phyloP scores from a whole-genome alignment of 2,888 invertebrate genomes.

The Spilosoma lubricipeda region DNA sequence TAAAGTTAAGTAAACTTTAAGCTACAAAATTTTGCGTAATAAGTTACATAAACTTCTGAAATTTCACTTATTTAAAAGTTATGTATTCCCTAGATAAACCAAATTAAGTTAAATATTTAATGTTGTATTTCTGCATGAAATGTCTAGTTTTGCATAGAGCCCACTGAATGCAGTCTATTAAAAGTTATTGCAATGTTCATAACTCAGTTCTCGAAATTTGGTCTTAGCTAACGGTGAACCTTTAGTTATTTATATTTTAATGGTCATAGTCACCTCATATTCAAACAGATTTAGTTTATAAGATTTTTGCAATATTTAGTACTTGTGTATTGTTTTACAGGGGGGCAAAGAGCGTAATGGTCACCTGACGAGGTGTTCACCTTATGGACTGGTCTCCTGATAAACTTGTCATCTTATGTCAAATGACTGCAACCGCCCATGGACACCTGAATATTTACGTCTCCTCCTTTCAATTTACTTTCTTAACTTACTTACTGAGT shows the following conservation, averaged over 20 bases:
- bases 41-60: not conserved
- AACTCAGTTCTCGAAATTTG: constrained; percentile 60
- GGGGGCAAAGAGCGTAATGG: too few species aligned
- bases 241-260: constrained; percentile 42
- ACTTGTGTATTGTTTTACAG: too few species aligned
- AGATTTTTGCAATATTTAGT: not conserved
- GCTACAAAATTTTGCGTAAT: not conserved
- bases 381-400: too few species aligned
- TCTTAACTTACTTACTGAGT: not conserved
- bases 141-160: constrained; percentile 67
- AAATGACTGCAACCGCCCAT: not conserved
- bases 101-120: constrained; percentile 52
- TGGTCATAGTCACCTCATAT: constrained; percentile 5
- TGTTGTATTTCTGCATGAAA: constrained; percentile 52
- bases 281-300: not conserved
- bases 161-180: constrained; percentile 77
- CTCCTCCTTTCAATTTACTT: not conserved
- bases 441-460: not conserved
- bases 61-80: constrained; percentile 24
- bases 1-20: not conserved
- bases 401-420: not conserved
- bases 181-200: constrained; percentile 73
- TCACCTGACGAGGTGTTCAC: not conserved
- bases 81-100: constrained; percentile 47
- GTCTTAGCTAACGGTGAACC: constrained; percentile 56